Evolutionary conservation across 2,113 vertebrate genomes (phyloP), one percentile per base, ranked within the genome.

Genomic region (Ptilorrhoa leucosticta): DNA sequence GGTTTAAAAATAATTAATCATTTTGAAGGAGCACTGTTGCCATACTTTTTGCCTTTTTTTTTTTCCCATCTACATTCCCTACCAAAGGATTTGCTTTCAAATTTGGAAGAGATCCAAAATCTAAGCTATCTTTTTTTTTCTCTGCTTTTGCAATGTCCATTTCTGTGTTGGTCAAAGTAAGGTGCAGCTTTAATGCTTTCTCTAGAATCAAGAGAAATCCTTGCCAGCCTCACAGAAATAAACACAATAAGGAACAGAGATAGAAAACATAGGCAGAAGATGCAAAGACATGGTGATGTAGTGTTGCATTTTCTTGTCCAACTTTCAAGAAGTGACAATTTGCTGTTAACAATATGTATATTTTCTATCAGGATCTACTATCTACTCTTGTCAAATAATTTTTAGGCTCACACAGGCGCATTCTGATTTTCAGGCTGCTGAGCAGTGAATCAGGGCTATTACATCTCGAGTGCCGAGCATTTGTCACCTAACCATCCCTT

Each of bases 401-500:
- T 87, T 91, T 69, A 76, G 72, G 48, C 14, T 71, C 47, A 44
- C 7, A 20, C 3, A 50, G 20, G 20, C 7, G 13, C 42, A 45
- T 68, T 78, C 33, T 33, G 45, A 26, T 69, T 91, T 89, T 84
- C 57, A 76, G 37, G 11, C 27, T 83, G 45, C n/a, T 76, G 63
- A 58, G 23, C 54, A 30, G 0, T 61, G 37, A 77, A 61, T 56
- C 15, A 20, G n/a, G 20, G 24, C 33, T 57, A 42, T 39, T 35
- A 24, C 0, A 2, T 66, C 51, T 79, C 0, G 0, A 60, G 33
- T 47, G 27, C 21, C 0, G 0, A 68, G 21, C 1, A 1, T 15
- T 1, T 23, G 12, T 73, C 50, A 65, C 16, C 28, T 57, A n/a
- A 39, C 57, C 2, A 1, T 4, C 20, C 58, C 53, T 69, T 48